phyloP scores from a whole-genome alignment of 2,888 invertebrate genomes.

The Meliscaeva auricollis region DNA sequence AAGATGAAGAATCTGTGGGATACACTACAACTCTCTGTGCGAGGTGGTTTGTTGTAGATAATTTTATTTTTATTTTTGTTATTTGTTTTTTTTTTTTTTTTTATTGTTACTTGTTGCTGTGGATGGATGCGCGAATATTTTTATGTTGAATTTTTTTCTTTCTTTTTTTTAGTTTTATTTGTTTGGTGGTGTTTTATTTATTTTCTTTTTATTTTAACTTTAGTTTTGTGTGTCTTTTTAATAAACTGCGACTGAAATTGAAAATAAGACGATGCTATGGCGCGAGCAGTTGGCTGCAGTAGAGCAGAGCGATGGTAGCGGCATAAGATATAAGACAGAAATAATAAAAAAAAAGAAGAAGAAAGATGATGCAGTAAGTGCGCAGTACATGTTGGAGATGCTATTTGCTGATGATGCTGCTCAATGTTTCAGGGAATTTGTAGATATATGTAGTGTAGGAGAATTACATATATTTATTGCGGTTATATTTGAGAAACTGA shows the following conservation, averaged over 20 bases:
- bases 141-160: slow-evolving; percentile 51
- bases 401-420: slow-evolving; percentile 23
- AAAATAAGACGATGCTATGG: slow-evolving; percentile 22
- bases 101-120: slow-evolving; percentile 24
- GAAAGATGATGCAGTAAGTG: slow-evolving; percentile 24
- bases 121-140: slow-evolving; percentile 63
- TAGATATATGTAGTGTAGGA: slow-evolving; percentile 22
- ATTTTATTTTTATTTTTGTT: slow-evolving; percentile 49
- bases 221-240: slow-evolving; percentile 55
- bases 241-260: slow-evolving; percentile 51
- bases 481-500: not conserved
- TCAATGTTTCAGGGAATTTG: slow-evolving; percentile 31
- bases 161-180: slow-evolving; percentile 56
- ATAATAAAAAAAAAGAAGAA: not conserved
- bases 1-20: slow-evolving; percentile 67
- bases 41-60: slow-evolving; percentile 67
- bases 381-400: slow-evolving; percentile 20
- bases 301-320: not conserved
- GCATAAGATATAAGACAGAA: slow-evolving; percentile 10
- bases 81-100: slow-evolving; percentile 2
- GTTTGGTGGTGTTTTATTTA: slow-evolving; percentile 23
- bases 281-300: not conserved
- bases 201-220: slow-evolving; percentile 7
- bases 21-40: slow-evolving; percentile 26
- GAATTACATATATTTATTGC: slow-evolving; percentile 14